A percentile compares a stretch with the other conserved stretches of the same genome.
Evolutionary conservation across 1,140 invertebrate species (phyloP).

Genomic region (Thereuonema tuberculata): DNA sequence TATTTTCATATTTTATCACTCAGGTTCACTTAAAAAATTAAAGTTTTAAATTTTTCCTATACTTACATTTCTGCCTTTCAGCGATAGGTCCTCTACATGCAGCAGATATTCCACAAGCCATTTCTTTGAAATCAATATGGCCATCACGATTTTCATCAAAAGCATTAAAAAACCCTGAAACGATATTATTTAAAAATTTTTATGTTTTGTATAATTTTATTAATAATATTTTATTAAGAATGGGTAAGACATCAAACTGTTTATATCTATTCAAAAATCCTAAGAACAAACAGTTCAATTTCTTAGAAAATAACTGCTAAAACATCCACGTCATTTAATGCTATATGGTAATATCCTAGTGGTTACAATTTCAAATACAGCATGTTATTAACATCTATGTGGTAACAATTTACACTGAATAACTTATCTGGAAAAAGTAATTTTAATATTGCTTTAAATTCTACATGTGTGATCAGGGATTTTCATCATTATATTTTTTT

Average conservation of each 20-base stretch:
- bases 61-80: constrained; percentile 75
- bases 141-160: constrained; percentile 81
- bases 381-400: too few species aligned
- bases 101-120: constrained; percentile 78
- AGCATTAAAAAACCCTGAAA: constrained; percentile 53
- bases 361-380: too few species aligned
- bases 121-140: constrained; percentile 81
- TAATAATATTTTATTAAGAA: background rate
- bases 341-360: too few species aligned
- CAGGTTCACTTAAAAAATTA: too few species aligned
- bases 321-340: too few species aligned
- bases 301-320: background rate
- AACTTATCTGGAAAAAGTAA: too few species aligned
- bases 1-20: too few species aligned
- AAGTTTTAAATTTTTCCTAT: too few species aligned
- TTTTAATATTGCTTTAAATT: too few species aligned
- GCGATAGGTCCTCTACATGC: constrained; percentile 67
- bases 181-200: background rate
- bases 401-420: too few species aligned
- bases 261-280: background rate
- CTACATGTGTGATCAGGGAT: too few species aligned
- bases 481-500: too few species aligned
- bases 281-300: constrained; percentile 1
- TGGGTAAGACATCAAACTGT: background rate
- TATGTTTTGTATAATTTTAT: background rate